These are phyloP conservation scores for Synergus itoensis DNA, from an alignment of 2,888 invertebrate genomes.

Conservation along the genomic window DNA sequence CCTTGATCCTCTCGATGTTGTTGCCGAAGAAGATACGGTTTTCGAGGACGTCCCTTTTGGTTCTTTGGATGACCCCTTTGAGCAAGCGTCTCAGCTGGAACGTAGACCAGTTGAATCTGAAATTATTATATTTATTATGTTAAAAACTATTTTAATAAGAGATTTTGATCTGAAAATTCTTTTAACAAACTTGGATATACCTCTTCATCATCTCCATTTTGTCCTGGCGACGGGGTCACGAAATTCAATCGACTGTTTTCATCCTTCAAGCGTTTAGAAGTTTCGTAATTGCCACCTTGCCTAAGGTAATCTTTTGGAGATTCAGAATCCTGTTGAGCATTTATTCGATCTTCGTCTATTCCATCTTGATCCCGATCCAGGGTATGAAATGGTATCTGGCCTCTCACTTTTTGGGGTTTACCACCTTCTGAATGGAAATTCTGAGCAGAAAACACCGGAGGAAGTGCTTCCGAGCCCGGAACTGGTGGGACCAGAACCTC, in stretches of 20 bases:
- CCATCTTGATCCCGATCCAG: constrained; percentile 49
- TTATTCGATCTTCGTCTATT: constrained; percentile 44
- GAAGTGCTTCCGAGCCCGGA: constrained; percentile 67
- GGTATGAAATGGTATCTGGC: constrained; percentile 25
- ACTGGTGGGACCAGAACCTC: constrained; percentile 69
- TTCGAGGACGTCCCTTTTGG: constrained; percentile 64
- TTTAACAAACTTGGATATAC: constrained; percentile 50
- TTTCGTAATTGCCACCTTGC: constrained; percentile 57
- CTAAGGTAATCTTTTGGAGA: constrained; percentile 54
- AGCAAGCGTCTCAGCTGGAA: constrained; percentile 88
- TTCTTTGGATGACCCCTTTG: constrained; percentile 76
- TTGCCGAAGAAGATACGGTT: constrained; percentile 60
- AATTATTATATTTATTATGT: constrained; percentile 23
- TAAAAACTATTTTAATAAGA: not conserved
- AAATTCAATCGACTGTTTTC: constrained; percentile 54
- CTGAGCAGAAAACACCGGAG: constrained; percentile 70
- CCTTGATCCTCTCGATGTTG: constrained; percentile 56
- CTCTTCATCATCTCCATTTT: constrained; percentile 65
- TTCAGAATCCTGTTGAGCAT: constrained; percentile 46
- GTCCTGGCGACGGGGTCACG: constrained; percentile 48
- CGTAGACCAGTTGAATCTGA: constrained; percentile 88
- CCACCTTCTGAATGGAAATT: constrained; percentile 62
- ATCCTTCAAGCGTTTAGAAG: constrained; percentile 57
- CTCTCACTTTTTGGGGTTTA: constrained; percentile 34
- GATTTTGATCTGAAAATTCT: not conserved